A percentile compares a stretch with the other conserved stretches of the same genome.
Conservation (phyloP, 2,113 vertebrate species). For the Eptesicus fuscus region DNA sequence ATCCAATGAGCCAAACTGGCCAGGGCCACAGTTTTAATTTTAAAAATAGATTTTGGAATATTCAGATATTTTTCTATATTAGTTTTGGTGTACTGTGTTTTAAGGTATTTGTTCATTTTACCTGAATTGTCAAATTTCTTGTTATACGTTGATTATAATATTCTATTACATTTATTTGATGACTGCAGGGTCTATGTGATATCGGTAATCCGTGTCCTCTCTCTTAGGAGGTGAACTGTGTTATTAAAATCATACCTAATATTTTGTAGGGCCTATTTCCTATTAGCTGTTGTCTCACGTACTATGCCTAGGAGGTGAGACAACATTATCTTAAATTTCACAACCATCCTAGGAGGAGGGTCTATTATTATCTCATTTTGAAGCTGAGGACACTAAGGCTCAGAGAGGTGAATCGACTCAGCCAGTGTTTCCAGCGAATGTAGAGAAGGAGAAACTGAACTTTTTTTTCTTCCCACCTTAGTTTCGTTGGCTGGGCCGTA, state of each 20-base stretch:
- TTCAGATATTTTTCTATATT: not conserved
- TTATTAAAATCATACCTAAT: not conserved
- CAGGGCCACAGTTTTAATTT: constrained; percentile 20
- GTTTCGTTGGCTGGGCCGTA: not conserved
- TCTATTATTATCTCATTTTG: not conserved
- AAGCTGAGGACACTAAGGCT: not conserved
- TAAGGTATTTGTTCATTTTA: not conserved
- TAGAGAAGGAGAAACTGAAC: not conserved
- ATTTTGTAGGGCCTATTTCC: not conserved
- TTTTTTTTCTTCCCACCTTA: not conserved
- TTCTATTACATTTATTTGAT: constrained; percentile 14
- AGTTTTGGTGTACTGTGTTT: not conserved
- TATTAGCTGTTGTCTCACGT: not conserved
- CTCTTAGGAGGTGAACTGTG: not conserved
- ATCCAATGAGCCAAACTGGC: too few relatives aligned
- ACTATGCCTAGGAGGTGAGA: too few relatives aligned
- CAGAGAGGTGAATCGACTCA: not conserved
- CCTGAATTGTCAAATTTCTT: not conserved
- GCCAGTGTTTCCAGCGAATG: not conserved
- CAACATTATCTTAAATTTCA: not conserved
- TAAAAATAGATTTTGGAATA: not conserved
- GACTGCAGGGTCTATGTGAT: not conserved
- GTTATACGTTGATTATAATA: not conserved
- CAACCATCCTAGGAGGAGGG: not conserved
- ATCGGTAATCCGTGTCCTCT: not conserved